Conservation (phyloP, 2,888 invertebrate genomes). For the Tetranychus piercei region DNA sequence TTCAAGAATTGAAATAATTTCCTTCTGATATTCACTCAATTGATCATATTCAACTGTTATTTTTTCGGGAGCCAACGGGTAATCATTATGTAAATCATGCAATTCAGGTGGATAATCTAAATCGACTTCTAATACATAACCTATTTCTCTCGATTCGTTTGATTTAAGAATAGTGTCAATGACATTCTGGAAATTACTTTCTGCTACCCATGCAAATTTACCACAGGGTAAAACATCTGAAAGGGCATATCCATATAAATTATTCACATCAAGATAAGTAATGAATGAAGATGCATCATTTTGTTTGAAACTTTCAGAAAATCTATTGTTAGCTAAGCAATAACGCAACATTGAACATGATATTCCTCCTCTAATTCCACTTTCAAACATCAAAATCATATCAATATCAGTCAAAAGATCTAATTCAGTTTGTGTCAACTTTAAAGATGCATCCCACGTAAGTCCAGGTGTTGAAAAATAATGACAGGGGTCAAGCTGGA, state of each 20-base stretch:
- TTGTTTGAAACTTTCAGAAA: background rate
- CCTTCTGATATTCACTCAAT: conserved; percentile 2
- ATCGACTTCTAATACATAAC: conserved; percentile 21
- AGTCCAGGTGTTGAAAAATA: conserved; percentile 7
- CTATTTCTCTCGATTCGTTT: background rate
- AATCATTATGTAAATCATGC: conserved; percentile 20
- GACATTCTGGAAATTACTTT: background rate
- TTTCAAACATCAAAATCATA: conserved; percentile 12
- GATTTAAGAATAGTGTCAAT: background rate
- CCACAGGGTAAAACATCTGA: conserved; percentile 15
- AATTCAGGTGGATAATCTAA: conserved; percentile 19
- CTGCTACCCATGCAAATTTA: conserved; percentile 16
- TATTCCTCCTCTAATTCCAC: conserved; percentile 8
- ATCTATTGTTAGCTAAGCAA: conserved; percentile 11
- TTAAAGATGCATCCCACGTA: background rate
- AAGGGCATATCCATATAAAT: conserved; percentile 9
- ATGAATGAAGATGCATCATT: background rate
- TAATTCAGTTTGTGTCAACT: background rate
- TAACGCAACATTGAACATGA: background rate
- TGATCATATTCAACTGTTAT: conserved; percentile 4
- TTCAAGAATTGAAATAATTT: background rate
- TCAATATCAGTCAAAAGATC: background rate
- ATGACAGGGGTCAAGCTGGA: background rate
- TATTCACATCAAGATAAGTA: conserved; percentile 7
- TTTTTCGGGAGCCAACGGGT: conserved; percentile 22